A percentile compares a stretch with the other conserved stretches of the same genome.
Conservation (phyloP, 2,113 vertebrate species). For the Ammospiza nelsoni region DNA sequence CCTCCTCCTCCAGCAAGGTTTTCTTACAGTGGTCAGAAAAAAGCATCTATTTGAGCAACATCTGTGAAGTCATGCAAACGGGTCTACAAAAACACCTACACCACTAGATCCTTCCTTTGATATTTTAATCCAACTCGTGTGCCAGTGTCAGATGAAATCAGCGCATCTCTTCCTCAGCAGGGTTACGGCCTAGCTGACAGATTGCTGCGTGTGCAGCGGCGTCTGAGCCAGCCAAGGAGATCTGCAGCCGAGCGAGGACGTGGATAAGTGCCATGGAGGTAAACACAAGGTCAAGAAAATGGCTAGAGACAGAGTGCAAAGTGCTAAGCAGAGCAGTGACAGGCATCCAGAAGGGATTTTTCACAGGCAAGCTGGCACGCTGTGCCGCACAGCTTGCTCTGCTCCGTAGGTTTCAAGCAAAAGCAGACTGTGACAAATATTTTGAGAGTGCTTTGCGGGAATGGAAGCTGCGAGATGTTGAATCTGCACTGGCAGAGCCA, state of each 20-base stretch:
- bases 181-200: neutral
- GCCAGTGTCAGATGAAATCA: constrained; percentile 35
- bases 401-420: neutral
- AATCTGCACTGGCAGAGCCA: constrained; percentile 33
- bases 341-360: constrained; percentile 43
- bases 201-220: neutral
- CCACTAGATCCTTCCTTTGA: neutral
- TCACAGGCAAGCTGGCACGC: constrained; percentile 32
- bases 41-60: neutral
- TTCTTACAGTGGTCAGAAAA: neutral
- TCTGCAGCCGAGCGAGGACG: constrained; percentile 8
- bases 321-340: constrained; percentile 15
- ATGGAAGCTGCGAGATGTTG: constrained; percentile 54
- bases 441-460: constrained; percentile 32
- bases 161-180: neutral
- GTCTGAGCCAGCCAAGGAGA: neutral
- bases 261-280: constrained; percentile 9
- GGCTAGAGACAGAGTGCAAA: neutral
- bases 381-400: constrained; percentile 51
- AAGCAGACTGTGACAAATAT: constrained; percentile 57
- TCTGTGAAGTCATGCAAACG: neutral
- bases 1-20: neutral
- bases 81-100: neutral
- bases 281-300: constrained; percentile 15
- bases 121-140: constrained; percentile 25